Base-by-base conservation (phyloP, 2,797 vertebrate genomes). In the Poeciliopsis presidionis region DNA sequence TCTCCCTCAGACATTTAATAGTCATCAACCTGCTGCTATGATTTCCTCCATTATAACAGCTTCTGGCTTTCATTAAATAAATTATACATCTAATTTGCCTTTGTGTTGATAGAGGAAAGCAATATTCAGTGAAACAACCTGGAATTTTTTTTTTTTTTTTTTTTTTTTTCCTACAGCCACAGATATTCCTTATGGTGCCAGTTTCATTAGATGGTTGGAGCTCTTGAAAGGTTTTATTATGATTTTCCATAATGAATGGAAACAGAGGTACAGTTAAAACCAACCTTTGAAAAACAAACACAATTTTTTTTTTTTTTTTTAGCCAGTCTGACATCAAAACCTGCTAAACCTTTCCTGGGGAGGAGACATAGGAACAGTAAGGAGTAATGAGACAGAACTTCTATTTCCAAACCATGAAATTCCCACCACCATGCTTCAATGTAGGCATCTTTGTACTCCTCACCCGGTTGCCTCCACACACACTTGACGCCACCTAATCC, bases 1-100 rank as follows among this genome's bases (percentile, higher is more conserved):
- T 70, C 25, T 70, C 67, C 43, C 25, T 43, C 13, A 70, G 53
- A 25, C 20, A 8, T 30, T 36, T 72, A 65, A 65, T 76, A 49
- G 20, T 51, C 45, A n/a, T 39, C 33, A 49, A 49, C 18, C 46
- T 36, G 18, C 22, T 73, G 30, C 47, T 25, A 36, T 73, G 47
- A 25, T 47, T 36, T 51, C 39, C 46, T 18, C 20, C 20, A 22
- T 53, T 36, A 12, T 51, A 73, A 73, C 71, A 73, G 28, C 28
- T 73, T 53, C 46, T 73, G 71, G 46, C 30, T 39, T 49, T 73
- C 46, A 73, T 51, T 73, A 49, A 51, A 51, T 22, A 49, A 36
- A 73, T 73, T 73, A 73, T 36, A 51, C 46, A 73, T 33, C 33
- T 51, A 73, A 73, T 73, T 51, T 73, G 46, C 47, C 30, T 73